Base-by-base conservation (phyloP, 1,140 invertebrate species). In the Venustaconcha ellipsiformis region DNA sequence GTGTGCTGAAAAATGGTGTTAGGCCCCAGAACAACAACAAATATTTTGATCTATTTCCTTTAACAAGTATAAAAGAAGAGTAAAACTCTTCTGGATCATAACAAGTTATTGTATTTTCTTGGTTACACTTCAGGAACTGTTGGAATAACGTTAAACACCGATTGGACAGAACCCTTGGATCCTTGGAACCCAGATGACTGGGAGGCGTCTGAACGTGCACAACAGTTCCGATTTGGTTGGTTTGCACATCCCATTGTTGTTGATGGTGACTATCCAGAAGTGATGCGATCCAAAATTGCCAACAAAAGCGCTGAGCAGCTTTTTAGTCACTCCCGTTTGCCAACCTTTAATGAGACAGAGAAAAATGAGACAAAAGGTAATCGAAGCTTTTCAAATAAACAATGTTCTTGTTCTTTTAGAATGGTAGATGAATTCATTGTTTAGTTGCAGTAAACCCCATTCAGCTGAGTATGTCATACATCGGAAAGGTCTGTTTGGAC, bases 261-360 rank as follows among this genome's bases (percentile, higher is more conserved):
- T 15, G 77, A 88, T 70, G 88, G 88, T 15, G 86, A 88, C 70
- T 90, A 90, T 75, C 89, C 90, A 14, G 76, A 76, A 20, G 78
- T 89, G 1, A 82, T 87, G 86, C 83, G 78, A 63, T 37, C 62
- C 15, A 62, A 72, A n/a, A 70, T 87, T 30, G 80, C 57, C n/a
- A 73, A 80, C 48, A 80, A 79, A 62, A 87, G 80, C 58, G 48
- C 37, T 60, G 73, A 81, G 63, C 70, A 84, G 17, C 77, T 79
- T 2, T 67, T 80, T 14, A 57, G 15, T 13, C 18, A 76, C 14
- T 84, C 86, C 18, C 63, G 84, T 23, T 74, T 86, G 30, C 85
- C 83, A 18, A 69, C 26, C 0, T 86, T 87, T 74, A 84, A 80
- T 2, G 78, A 82, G 13, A 64, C 68, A 1, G 82, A 86, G 72